phyloP scores from a whole-genome alignment of 2,113 vertebrate species.

The Mystacornis crossleyi region DNA sequence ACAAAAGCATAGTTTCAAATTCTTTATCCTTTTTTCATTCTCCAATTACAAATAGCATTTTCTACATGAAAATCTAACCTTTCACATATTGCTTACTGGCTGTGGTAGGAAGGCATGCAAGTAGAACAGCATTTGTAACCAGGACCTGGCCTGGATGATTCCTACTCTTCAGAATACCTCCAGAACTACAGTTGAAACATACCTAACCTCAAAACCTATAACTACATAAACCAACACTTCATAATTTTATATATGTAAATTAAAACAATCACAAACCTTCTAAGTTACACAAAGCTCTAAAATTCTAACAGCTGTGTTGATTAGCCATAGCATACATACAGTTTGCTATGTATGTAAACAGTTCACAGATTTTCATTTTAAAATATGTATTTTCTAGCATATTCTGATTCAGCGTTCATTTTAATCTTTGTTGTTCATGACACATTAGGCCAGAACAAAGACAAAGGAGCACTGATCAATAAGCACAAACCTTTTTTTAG shows the following conservation, averaged over 20 bases:
- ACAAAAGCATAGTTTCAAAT: neutral
- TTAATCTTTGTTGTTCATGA: neutral
- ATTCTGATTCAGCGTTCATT: neutral
- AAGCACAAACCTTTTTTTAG: conserved; percentile 8
- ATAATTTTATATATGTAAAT: neutral
- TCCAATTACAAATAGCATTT: neutral
- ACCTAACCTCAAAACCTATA: neutral
- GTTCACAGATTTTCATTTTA: neutral
- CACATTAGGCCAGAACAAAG: neutral
- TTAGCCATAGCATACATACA: neutral
- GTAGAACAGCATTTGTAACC: neutral
- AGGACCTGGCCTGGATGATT: neutral
- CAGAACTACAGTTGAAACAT: neutral
- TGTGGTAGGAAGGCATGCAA: neutral
- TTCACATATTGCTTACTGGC: neutral
- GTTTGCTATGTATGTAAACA: neutral
- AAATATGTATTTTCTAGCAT: neutral
- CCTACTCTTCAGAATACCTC: neutral
- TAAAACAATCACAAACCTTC: neutral
- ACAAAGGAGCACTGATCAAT: conserved; percentile 48
- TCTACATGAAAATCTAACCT: neutral
- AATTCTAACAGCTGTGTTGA: neutral
- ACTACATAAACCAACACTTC: neutral
- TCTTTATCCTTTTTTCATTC: neutral
- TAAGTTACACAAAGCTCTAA: neutral